These are phyloP conservation scores for Cyclina sinensis DNA, from an alignment of 1,140 invertebrate genomes.

Conservation along the genomic window DNA sequence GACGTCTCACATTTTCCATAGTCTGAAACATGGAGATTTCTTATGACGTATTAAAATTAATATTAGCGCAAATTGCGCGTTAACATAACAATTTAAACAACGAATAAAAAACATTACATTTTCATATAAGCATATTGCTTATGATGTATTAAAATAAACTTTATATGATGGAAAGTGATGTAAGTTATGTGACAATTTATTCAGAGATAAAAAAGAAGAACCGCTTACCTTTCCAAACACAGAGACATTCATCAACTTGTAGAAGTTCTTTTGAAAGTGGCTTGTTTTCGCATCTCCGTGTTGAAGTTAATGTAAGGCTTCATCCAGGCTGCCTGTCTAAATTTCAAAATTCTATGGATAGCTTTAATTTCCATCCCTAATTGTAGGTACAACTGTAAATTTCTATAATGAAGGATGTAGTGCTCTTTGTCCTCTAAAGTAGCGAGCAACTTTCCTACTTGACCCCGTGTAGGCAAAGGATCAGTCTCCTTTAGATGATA, in stretches of 20 bases:
- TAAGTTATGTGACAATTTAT: neutral
- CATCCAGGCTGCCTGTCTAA: slow-evolving; percentile 65
- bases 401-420: slow-evolving; percentile 71
- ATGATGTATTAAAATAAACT: too few relatives aligned
- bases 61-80: neutral
- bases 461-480: neutral
- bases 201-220: neutral
- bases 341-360: slow-evolving; percentile 65
- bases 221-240: slow-evolving; percentile 79
- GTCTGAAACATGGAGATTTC: slow-evolving; percentile 3
- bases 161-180: neutral
- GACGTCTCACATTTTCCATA: slow-evolving; percentile 55
- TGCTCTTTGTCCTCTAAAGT: slow-evolving; percentile 57
- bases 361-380: slow-evolving; percentile 67
- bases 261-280: slow-evolving; percentile 86
- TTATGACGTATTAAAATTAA: neutral
- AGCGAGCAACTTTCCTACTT: slow-evolving; percentile 63
- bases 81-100: neutral
- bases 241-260: slow-evolving; percentile 86
- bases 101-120: neutral
- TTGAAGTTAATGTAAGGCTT: slow-evolving; percentile 67
- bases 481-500: neutral
- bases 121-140: too few relatives aligned
- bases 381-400: slow-evolving; percentile 69
- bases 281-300: slow-evolving; percentile 76